Base-by-base conservation (phyloP, 2,113 vertebrate genomes). In the Archilochus colubris region DNA sequence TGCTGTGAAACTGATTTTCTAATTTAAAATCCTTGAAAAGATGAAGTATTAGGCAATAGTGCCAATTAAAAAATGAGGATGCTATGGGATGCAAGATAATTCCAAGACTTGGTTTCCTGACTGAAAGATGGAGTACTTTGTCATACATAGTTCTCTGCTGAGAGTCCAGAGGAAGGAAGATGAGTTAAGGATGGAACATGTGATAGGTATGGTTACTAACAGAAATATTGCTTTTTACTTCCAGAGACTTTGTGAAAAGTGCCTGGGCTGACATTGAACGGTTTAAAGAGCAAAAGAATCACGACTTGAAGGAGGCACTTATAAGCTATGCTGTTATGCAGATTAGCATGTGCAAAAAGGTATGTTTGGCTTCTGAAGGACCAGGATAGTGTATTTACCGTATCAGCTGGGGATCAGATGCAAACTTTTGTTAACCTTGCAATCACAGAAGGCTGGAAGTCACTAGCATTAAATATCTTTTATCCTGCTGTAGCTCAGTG, bases 281-380 rank as follows among this genome's bases (percentile, higher is more conserved):
- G 20, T 99, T 99, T 75, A 99, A 99, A 95, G 99, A 99, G 85
- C 99, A 99, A 94, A 99, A 99, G 97, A 98, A 99, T 89, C 98
- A 90, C 6, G 99, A 99, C 93, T 93, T 99, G 91, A 99, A 98
- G 82, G 99, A 99, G 95, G 99, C 99, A 2, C 98, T 99, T 33
- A 99, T 99, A 96, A 99, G 98, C 95, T 99, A 99, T 22, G 99
- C 99, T 51, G 98, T 99, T 46, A 99, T 99, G 99, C 99, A 99
- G 96, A 99, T 99, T 93, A 99, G 98, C 97, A 99, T 99, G 99
- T 99, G 99, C 96, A 99, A 99, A 97, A 99, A 99, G 99, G 99
- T 99, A 96, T 0, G 97, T 64, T 33, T 61, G 46, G 44, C 70
- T 69, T 46, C 51, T 55, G 58, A 46, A n/a, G 21, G 77, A 61